Conservation (phyloP, 1,140 invertebrate species). For the Conus ventricosus region DNA sequence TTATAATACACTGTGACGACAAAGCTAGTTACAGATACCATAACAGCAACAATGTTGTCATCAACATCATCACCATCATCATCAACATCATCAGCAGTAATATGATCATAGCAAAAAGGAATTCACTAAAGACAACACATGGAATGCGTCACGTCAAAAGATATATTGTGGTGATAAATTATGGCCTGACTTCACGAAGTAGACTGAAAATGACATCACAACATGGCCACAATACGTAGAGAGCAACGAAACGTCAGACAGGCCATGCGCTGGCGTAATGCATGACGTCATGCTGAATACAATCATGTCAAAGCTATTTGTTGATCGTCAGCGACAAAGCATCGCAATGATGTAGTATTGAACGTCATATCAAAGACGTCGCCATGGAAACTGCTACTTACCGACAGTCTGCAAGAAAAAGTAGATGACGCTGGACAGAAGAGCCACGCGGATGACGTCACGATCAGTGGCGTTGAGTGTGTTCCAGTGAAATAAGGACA, state of each 20-base stretch:
- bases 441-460: conserved; percentile 63
- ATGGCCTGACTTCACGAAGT: too few species aligned
- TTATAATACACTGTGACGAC: too few species aligned
- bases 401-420: conserved; percentile 66
- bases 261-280: background rate
- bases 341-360: background rate
- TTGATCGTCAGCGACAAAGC: background rate
- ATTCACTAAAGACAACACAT: too few species aligned
- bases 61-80: too few species aligned
- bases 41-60: too few species aligned
- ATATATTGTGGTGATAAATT: too few species aligned
- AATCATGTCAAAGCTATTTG: background rate
- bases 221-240: too few species aligned
- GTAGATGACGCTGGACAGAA: conserved; percentile 63
- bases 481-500: conserved; percentile 70
- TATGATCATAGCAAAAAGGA: too few species aligned
- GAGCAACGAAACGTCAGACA: background rate
- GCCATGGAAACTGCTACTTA: conserved; percentile 33
- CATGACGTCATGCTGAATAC: background rate
- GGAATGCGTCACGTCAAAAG: too few species aligned
- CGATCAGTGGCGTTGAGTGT: conserved; percentile 68
- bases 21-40: too few species aligned
- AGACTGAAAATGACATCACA: too few species aligned
- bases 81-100: too few species aligned
- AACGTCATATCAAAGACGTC: background rate